A percentile compares a stretch with the other conserved stretches of the same genome.
These are phyloP conservation scores for Aldrovandia affinis DNA, from an alignment of 2,797 vertebrate genomes.

Conservation along the genomic window DNA sequence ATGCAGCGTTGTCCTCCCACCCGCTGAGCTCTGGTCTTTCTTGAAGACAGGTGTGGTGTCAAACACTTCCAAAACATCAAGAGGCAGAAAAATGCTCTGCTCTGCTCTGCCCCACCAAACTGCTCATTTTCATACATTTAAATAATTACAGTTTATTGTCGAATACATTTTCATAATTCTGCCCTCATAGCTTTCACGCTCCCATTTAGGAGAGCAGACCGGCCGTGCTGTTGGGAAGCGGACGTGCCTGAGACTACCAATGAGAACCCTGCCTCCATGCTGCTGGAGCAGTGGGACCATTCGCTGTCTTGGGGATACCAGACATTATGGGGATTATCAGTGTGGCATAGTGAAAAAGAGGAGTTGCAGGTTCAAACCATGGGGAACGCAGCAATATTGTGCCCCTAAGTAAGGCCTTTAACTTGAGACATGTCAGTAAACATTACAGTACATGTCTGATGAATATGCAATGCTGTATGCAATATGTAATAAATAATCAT, in stretches of 20 bases:
- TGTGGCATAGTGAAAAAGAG: too few species aligned
- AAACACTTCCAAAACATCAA: background rate
- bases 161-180: conserved; percentile 51
- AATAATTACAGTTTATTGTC: conserved; percentile 49
- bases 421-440: too few species aligned
- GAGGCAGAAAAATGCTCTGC: background rate
- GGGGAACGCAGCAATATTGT: too few species aligned
- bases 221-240: conserved; percentile 47
- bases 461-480: too few species aligned
- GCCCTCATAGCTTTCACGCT: conserved; percentile 40
- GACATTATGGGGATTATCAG: background rate
- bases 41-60: conserved; percentile 3
- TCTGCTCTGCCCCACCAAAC: conserved; percentile 40
- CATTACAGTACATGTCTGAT: too few species aligned
- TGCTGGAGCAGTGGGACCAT: background rate
- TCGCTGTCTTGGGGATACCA: background rate
- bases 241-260: background rate
- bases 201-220: conserved; percentile 48
- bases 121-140: conserved; percentile 59
- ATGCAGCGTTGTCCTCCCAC: conserved; percentile 31
- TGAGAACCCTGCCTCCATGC: background rate
- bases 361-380: too few species aligned
- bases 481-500: background rate
- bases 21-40: background rate
- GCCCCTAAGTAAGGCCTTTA: too few species aligned